Evolutionary conservation across 1,140 invertebrate species (phyloP).

Genomic region (Probaryconus sp.): DNA sequence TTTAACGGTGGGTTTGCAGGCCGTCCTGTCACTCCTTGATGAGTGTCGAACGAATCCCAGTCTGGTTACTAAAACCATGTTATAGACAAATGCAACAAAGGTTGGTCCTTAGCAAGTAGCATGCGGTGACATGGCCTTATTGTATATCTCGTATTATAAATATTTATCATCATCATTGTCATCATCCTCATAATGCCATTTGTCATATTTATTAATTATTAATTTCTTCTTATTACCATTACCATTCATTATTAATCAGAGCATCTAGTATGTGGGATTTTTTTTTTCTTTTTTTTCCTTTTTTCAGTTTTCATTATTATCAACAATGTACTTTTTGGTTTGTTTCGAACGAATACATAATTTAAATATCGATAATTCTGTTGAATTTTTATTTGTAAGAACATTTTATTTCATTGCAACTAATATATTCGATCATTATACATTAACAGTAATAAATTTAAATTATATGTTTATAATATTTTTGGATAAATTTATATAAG

Average conservation of each 20-base stretch:
- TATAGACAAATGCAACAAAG: constrained; percentile 78
- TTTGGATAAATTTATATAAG: no score
- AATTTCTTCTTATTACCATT: constrained; percentile 25
- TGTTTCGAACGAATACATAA: no score
- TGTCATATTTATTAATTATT: constrained; percentile 24
- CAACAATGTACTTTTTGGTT: no score
- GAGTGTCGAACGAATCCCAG: constrained; percentile 76
- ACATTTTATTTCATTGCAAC: no score
- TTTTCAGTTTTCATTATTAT: constrained; percentile 3
- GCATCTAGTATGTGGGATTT: constrained; percentile 37
- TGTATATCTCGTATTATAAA: constrained; percentile 71
- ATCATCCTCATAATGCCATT: constrained; percentile 59
- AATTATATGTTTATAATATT: no score
- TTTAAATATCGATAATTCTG: no score
- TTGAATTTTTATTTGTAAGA: no score
- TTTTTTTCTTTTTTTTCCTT: constrained; percentile 26
- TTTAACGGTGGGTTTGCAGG: constrained; percentile 78
- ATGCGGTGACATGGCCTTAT: constrained; percentile 78
- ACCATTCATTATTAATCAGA: constrained; percentile 59
- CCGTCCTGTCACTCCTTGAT: constrained; percentile 76
- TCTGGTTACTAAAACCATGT: constrained; percentile 79
- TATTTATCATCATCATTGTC: constrained; percentile 66
- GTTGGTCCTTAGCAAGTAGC: constrained; percentile 79
- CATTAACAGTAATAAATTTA: no score
- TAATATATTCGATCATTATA: no score